These are phyloP conservation scores for Druon quercuslanigerum DNA, from an alignment of 1,140 invertebrate species.

Conservation along the genomic window DNA sequence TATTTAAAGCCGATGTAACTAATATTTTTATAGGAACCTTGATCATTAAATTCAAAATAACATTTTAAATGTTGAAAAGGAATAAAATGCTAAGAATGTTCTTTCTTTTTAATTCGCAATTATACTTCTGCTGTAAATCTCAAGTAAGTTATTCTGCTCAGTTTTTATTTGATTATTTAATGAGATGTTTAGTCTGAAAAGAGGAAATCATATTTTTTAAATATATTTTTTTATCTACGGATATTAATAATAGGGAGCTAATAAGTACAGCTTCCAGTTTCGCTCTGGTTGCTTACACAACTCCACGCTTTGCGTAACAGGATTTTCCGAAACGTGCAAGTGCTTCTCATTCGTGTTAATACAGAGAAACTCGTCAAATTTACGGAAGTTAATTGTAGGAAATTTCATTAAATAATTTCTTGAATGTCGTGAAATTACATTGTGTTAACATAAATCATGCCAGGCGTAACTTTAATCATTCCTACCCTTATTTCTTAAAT, in stretches of 20 bases:
- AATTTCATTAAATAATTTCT: conserved; percentile 53
- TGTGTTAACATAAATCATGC: not conserved
- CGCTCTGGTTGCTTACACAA: conserved; percentile 1
- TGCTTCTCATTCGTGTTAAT: conserved; percentile 6
- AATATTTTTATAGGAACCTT: no score
- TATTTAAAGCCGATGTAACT: no score
- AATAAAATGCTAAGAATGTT: no score
- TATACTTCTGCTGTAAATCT: not conserved
- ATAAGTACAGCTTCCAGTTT: not conserved
- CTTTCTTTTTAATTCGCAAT: not conserved
- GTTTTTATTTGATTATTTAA: not conserved
- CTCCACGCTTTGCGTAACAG: not conserved
- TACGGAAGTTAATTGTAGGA: conserved; percentile 44
- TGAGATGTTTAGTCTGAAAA: not conserved
- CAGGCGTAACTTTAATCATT: no score
- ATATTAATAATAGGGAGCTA: conserved; percentile 3
- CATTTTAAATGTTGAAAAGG: no score
- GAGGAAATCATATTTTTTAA: not conserved
- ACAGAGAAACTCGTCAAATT: not conserved
- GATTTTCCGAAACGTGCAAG: not conserved
- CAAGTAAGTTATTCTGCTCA: not conserved
- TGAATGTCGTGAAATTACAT: conserved; percentile 48
- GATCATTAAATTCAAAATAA: no score
- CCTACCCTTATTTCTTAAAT: no score
- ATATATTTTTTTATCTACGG: no score